These are phyloP conservation scores for Hippoglossus stenolepis DNA, from an alignment of 2,113 vertebrate species.

Conservation along the genomic window DNA sequence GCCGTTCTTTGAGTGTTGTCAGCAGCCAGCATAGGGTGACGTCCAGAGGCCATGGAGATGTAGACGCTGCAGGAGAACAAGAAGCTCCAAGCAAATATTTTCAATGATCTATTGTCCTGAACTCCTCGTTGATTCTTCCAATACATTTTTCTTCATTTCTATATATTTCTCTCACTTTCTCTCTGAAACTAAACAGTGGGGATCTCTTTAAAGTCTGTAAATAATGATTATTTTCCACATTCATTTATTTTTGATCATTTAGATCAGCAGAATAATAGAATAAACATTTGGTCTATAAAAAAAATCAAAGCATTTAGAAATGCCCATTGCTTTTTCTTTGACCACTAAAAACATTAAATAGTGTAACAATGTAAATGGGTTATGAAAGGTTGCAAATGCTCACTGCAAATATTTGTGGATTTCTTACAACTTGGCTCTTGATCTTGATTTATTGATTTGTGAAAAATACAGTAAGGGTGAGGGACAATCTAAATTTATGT, in stretches of 20 bases:
- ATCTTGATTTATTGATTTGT: no score
- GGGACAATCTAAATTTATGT: no score
- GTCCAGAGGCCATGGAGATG: constrained; percentile 36
- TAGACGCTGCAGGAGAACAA: neutral
- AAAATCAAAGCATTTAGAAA: no score
- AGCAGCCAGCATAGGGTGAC: constrained; percentile 51
- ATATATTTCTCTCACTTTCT: neutral
- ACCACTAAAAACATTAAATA: neutral
- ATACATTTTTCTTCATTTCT: neutral
- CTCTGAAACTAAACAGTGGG: neutral
- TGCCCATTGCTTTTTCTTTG: neutral
- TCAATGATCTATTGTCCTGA: constrained; percentile 46
- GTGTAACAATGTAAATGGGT: neutral
- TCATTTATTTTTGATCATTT: neutral
- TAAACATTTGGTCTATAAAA: no score
- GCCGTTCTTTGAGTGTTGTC: constrained; percentile 52
- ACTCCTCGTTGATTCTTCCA: constrained; percentile 3
- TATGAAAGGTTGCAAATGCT: no score
- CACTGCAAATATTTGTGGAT: no score
- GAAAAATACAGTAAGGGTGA: no score
- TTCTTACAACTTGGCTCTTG: no score
- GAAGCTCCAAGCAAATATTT: constrained; percentile 24
- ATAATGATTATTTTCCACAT: no score
- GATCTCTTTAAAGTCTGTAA: neutral
- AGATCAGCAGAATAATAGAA: no score